Evolutionary conservation across 2,113 vertebrate species (phyloP).

Genomic region (Ciconia maguari): DNA sequence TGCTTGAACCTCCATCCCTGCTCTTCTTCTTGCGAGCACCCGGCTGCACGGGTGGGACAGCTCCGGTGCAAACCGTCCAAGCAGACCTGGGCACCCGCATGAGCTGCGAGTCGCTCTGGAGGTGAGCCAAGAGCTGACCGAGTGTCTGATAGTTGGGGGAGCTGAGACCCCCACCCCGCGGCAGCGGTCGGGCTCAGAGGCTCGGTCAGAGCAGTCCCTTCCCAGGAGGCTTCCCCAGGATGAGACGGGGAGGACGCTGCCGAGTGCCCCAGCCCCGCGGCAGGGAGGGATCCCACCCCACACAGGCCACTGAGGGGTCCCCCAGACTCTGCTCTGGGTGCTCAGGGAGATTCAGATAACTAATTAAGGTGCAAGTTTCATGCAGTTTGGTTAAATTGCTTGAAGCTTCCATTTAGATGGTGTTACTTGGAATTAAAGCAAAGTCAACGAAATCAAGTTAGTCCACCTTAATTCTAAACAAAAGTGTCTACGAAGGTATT

Average conservation of each 20-base stretch:
- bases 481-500: not conserved
- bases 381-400: not conserved
- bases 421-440: not conserved
- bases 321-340: not conserved
- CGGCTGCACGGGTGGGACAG: not conserved
- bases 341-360: not conserved
- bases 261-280: rapidly evolving
- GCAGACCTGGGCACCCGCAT: not conserved
- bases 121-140: not conserved
- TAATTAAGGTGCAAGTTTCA: not conserved
- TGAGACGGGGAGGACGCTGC: not conserved
- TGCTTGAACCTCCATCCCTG: not conserved
- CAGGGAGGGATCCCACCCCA: not conserved
- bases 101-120: not conserved
- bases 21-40: not conserved
- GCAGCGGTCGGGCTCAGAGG: not conserved
- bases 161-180: not conserved
- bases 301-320: not conserved
- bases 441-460: not conserved
- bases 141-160: not conserved
- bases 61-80: not conserved
- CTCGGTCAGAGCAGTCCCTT: not conserved
- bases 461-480: not conserved
- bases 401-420: not conserved
- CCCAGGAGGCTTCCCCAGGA: not conserved